Evolutionary conservation across 1,140 invertebrate genomes (phyloP), one percentile per base, ranked within the genome.

Genomic region (Drosophila kanapiae): DNA sequence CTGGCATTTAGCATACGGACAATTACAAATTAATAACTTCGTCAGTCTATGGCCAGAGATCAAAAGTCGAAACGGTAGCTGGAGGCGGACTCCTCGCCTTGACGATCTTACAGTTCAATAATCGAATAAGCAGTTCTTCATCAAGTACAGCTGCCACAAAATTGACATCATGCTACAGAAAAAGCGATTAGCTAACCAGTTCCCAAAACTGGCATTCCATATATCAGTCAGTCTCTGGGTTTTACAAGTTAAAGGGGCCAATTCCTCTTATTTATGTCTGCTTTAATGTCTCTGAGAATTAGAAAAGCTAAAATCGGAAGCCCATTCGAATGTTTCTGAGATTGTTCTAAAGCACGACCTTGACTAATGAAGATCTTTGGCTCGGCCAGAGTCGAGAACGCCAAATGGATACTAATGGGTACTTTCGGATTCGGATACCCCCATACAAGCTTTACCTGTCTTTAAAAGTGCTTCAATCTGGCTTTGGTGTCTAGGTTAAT

Each of bases 21-120:
- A 81, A 78, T 84, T 81, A 56, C 69, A 84, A 84, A 90, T 90
- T 88, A 90, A 88, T 88, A 88, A 81, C 59, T 79, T 48, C 64
- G 59, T 63, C 65, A 74, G 70, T 37, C 49, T 59, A 27, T 47
- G 47, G 71, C 63, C 75, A 78, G 29, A 90, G 80, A 69, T 87
- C 72, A 88, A 75, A 49, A 45, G 59, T 42, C 64, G 31, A 54
- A 70, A 61, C 77, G 70, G 84, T 80, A 83, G 84, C 68, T 51
- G 29, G n/a, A 79, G 79, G 79, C 71, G 69, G 59, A 9, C 49
- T 61, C 27, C 49, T 61, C 27, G 23, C 37, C 37, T 65, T 53
- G 47, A 37, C 56, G 53, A 53, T 33, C 64, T 65, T 63, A 69
- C 51, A 61, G 64, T 68, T 54, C 33, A 53, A 57, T 31, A 58